phyloP scores from a whole-genome alignment of 1,140 invertebrate species.

The Leptinotarsa lineolata region DNA sequence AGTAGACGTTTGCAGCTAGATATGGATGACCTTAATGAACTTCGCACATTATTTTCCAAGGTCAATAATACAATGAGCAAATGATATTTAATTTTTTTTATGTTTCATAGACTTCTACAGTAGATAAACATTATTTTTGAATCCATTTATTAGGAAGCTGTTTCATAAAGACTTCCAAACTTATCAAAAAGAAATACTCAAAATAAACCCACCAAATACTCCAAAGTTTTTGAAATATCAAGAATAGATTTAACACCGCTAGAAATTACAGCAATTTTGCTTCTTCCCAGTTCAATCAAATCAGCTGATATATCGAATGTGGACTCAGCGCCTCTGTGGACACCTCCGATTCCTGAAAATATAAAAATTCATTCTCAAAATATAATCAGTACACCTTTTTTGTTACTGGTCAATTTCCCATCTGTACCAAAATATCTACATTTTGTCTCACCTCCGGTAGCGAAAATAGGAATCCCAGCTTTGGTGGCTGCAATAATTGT shows the following conservation, averaged over 20 bases:
- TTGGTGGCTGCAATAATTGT: constrained; percentile 85
- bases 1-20: too few relatives aligned
- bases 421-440: too few relatives aligned
- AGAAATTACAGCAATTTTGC: constrained; percentile 87
- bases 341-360: constrained; percentile 79
- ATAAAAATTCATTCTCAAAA: neutral
- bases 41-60: too few relatives aligned
- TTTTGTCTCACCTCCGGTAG: constrained; percentile 72
- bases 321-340: constrained; percentile 84
- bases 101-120: too few relatives aligned
- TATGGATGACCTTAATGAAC: too few relatives aligned
- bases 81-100: too few relatives aligned
- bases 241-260: constrained; percentile 97
- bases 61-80: too few relatives aligned
- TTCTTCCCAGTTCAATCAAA: constrained; percentile 85
- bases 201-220: constrained; percentile 75
- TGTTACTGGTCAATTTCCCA: neutral
- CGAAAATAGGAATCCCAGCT: constrained; percentile 89
- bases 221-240: constrained; percentile 91
- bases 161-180: too few relatives aligned
- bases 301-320: constrained; percentile 95
- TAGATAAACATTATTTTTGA: too few relatives aligned
- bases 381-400: neutral
- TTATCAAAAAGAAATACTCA: constrained; percentile 26
- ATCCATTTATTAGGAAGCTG: too few relatives aligned